phyloP scores from a whole-genome alignment of 2,797 vertebrate genomes.

The Buceros bicornis region DNA sequence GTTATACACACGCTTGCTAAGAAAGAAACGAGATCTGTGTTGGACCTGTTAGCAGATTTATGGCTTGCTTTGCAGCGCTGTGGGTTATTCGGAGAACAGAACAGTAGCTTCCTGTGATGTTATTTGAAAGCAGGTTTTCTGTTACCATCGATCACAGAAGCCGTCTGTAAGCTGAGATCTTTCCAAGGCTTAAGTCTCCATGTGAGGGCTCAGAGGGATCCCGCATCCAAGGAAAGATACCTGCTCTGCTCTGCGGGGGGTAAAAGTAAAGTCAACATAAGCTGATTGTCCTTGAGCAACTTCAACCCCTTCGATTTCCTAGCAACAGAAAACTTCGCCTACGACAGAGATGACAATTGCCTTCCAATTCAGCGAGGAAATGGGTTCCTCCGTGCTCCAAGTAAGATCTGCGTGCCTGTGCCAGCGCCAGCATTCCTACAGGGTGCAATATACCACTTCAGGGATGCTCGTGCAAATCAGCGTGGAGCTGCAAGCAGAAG shows the following conservation, averaged over 20 bases:
- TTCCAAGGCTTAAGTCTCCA: background rate
- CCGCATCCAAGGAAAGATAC: background rate
- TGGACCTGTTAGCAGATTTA: constrained; percentile 55
- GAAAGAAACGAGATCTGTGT: background rate
- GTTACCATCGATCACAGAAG: constrained; percentile 41
- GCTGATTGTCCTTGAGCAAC: constrained; percentile 28
- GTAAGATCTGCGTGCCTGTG: background rate
- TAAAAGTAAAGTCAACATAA: constrained; percentile 25
- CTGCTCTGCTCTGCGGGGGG: background rate
- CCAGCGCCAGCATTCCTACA: background rate
- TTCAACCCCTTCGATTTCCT: background rate
- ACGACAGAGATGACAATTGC: background rate
- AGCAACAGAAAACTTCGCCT: background rate
- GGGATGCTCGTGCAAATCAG: background rate
- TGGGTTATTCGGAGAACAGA: constrained; percentile 19
- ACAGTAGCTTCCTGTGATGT: constrained; percentile 46
- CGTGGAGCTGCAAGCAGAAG: background rate
- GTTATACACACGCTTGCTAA: background rate
- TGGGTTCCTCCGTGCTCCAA: background rate
- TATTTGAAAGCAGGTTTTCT: constrained; percentile 47
- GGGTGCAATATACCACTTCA: background rate
- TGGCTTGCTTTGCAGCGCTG: background rate
- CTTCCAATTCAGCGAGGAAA: background rate
- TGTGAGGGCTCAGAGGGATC: background rate
- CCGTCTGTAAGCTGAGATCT: constrained; percentile 48